Percentiles rank a stretch among this genome's conserved stretches.
Conservation (phyloP, 2,113 vertebrate genomes). For the Agapornis roseicollis region DNA sequence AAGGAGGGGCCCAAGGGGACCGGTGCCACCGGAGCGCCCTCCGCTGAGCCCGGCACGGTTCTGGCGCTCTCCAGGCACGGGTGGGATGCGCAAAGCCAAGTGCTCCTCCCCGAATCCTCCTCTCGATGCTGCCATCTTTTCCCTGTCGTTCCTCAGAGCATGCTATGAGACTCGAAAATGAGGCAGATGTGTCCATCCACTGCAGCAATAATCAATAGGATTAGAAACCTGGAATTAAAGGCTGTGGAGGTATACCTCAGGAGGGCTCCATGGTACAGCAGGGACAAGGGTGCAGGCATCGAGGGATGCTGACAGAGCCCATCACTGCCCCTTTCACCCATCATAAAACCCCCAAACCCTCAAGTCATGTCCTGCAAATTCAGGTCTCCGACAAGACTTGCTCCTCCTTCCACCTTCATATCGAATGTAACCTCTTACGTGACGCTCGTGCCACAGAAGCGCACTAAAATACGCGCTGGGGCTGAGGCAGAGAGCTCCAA, state of each 20-base stretch:
- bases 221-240: not conserved
- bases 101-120: not conserved
- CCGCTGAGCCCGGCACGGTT: rapidly evolving
- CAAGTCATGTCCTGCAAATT: rapidly evolving
- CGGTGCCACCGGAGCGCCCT: not conserved
- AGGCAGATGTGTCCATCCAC: not conserved
- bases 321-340: not conserved
- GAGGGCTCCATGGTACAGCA: not conserved
- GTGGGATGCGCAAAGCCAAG: rapidly evolving
- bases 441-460: not conserved
- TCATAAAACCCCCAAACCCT: not conserved
- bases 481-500: not conserved
- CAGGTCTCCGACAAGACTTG: not conserved
- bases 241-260: not conserved
- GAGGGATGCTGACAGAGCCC: not conserved
- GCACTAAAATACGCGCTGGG: not conserved
- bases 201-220: not conserved
- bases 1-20: not conserved
- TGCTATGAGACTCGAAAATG: rapidly evolving
- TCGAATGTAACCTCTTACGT: not conserved
- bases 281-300: rapidly evolving
- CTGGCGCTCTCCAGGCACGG: not conserved
- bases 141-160: not conserved
- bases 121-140: rapidly evolving
- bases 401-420: not conserved